A percentile compares a stretch with the other conserved stretches of the same genome.
Evolutionary conservation across 2,888 invertebrate genomes (phyloP).

Genomic region (Galeopsomyia nigrocyanea): DNA sequence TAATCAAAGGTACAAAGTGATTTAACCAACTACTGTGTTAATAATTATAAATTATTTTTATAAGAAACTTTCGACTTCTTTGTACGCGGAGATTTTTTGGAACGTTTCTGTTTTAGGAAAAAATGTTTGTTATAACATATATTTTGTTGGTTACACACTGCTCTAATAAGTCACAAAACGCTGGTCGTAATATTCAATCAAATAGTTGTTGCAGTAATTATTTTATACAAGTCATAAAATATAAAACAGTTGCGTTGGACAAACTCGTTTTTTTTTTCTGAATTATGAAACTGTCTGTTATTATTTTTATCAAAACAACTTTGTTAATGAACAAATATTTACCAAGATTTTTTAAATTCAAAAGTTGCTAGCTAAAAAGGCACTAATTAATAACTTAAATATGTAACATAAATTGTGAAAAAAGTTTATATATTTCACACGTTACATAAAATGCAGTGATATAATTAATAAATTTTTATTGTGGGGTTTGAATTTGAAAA

Average conservation of each 20-base stretch:
- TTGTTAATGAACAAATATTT: constrained; percentile 17
- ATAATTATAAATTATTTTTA: constrained; percentile 37
- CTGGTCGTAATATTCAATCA: constrained; percentile 30
- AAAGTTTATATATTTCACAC: too few relatives aligned
- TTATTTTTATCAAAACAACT: constrained; percentile 17
- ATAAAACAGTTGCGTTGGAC: not conserved
- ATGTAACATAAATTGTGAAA: too few relatives aligned
- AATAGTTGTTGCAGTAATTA: constrained; percentile 37
- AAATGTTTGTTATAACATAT: constrained; percentile 30
- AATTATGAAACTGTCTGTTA: not conserved
- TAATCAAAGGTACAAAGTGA: constrained; percentile 24
- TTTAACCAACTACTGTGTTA: constrained; percentile 17
- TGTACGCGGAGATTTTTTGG: constrained; percentile 27
- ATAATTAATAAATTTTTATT: too few relatives aligned
- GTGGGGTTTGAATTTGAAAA: too few relatives aligned
- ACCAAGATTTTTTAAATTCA: too few relatives aligned
- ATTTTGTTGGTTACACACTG: constrained; percentile 34
- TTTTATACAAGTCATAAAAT: constrained; percentile 25
- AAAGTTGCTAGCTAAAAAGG: too few relatives aligned
- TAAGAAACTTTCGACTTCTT: constrained; percentile 25
- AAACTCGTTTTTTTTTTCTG: constrained; percentile 5
- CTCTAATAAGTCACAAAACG: constrained; percentile 26
- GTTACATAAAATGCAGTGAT: too few relatives aligned
- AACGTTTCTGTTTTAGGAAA: constrained; percentile 16
- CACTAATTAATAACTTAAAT: too few relatives aligned